Percentiles rank a stretch among this genome's conserved stretches.
Evolutionary conservation across 2,888 invertebrate genomes (phyloP).

Genomic region (Ethmia dodecea): DNA sequence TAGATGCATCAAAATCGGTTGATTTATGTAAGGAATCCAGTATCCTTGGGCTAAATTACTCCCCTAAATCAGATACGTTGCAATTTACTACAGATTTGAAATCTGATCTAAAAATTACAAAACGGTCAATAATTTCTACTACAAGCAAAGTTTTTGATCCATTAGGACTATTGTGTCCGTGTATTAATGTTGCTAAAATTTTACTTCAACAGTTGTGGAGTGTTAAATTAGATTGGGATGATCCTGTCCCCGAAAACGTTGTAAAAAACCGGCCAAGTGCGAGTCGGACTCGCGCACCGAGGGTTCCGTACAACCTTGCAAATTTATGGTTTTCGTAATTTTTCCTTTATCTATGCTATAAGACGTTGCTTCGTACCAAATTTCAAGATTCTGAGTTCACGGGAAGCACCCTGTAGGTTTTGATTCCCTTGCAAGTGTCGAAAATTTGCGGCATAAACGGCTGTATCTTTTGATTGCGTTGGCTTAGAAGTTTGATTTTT

Average conservation of each 20-base stretch:
- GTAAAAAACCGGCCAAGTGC: too few species aligned
- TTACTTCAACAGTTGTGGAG: background rate
- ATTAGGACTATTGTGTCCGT: background rate
- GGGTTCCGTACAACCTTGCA: too few species aligned
- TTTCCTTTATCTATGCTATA: too few species aligned
- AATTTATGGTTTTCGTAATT: too few species aligned
- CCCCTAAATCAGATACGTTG: conserved; percentile 7
- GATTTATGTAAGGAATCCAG: background rate
- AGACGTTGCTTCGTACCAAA: too few species aligned
- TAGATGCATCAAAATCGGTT: background rate
- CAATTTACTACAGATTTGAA: conserved; percentile 3
- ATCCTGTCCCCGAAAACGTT: background rate
- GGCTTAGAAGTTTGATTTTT: too few species aligned
- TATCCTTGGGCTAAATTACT: conserved; percentile 11
- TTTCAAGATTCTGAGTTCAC: too few species aligned
- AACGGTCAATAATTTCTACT: conserved; percentile 6
- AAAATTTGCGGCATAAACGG: too few species aligned
- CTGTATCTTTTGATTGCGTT: too few species aligned
- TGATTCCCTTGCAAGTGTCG: too few species aligned
- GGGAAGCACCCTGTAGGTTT: too few species aligned
- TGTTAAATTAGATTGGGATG: background rate
- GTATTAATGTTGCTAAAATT: conserved; percentile 3
- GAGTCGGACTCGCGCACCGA: too few species aligned
- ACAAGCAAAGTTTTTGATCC: conserved; percentile 2
- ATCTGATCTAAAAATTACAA: background rate